phyloP scores from a whole-genome alignment of 2,888 invertebrate genomes.

The Liposcelis brunnea region DNA sequence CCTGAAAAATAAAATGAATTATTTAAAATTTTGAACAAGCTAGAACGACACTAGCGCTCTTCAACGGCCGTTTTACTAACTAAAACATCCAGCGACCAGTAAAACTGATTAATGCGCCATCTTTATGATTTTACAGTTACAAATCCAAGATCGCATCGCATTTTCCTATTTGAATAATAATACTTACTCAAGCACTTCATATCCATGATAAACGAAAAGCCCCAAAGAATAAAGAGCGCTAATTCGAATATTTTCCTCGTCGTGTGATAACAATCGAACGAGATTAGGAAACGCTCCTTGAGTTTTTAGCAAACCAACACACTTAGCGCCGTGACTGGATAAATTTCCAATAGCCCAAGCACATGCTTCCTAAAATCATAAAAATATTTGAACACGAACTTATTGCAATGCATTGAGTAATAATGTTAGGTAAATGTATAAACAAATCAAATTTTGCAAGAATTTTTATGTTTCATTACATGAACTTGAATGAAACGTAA shows the following conservation, averaged over 20 bases:
- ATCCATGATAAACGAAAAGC: not conserved
- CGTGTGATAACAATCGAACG: not conserved
- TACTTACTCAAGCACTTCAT: not conserved
- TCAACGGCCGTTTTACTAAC: too few species aligned
- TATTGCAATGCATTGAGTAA: not conserved
- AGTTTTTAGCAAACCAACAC: slow-evolving; percentile 9
- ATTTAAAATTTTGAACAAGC: too few species aligned
- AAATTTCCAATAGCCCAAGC: slow-evolving; percentile 16
- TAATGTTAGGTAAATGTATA: not conserved
- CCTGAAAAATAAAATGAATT: too few species aligned
- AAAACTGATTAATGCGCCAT: too few species aligned
- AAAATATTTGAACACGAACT: not conserved
- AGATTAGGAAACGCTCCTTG: slow-evolving; percentile 14
- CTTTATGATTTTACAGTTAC: too few species aligned
- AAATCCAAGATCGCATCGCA: too few species aligned
- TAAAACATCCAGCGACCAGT: too few species aligned
- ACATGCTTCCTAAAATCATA: slow-evolving; percentile 14
- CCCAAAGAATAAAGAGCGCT: not conserved
- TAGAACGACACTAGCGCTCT: too few species aligned
- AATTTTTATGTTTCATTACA: too few species aligned
- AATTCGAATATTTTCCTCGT: not conserved
- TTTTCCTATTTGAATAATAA: too few species aligned
- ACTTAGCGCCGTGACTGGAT: slow-evolving; percentile 11
- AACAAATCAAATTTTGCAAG: too few species aligned
- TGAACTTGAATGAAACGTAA: too few species aligned